Evolutionary conservation across 2,113 vertebrate species (phyloP).

Genomic region (Oreochromis aureus): DNA sequence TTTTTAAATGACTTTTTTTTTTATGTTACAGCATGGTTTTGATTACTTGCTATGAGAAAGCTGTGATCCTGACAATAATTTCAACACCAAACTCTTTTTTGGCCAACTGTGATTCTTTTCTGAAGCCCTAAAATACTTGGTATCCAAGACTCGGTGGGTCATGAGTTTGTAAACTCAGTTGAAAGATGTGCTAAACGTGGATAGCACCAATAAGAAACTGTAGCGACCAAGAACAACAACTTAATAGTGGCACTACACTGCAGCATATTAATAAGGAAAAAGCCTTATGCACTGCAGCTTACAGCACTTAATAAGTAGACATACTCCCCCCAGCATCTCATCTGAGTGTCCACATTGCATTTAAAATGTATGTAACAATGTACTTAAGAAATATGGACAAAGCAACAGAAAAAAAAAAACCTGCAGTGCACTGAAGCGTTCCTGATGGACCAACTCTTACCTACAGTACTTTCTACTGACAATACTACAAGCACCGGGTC

Average conservation of each 20-base stretch:
- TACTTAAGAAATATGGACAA: background rate
- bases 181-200: background rate
- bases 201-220: rapidly evolving
- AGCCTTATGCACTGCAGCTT: background rate
- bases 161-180: background rate
- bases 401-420: background rate
- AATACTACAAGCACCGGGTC: too few relatives aligned
- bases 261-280: background rate
- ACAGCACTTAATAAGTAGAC: background rate
- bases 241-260: background rate
- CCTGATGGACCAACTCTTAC: background rate
- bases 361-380: background rate
- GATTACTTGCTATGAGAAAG: background rate
- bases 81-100: background rate
- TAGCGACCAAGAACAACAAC: background rate
- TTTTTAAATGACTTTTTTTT: background rate
- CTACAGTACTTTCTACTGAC: too few relatives aligned
- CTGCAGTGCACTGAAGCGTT: background rate
- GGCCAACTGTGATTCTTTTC: background rate
- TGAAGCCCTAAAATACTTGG: background rate
- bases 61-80: background rate
- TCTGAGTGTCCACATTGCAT: background rate
- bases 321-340: background rate
- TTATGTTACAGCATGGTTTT: background rate
- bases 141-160: background rate